Evolutionary conservation across 2,888 invertebrate species (phyloP).

Genomic region (Callyntrura sp.): DNA sequence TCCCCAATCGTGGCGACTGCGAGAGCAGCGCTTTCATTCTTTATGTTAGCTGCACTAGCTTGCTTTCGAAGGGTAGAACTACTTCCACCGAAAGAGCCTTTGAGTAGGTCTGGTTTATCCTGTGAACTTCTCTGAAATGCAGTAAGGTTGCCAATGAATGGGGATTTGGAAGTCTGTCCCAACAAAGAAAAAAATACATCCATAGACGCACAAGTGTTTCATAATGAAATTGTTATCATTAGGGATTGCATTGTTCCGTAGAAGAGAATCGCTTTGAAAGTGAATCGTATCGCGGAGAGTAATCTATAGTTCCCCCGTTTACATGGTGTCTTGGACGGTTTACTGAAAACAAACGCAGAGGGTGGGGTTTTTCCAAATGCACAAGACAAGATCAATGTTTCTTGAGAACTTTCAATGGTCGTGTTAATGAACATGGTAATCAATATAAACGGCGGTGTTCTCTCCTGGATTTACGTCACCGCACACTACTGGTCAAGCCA

Average conservation of each 20-base stretch:
- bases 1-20: slow-evolving; percentile 86
- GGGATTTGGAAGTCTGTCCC: slow-evolving; percentile 77
- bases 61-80: slow-evolving; percentile 88
- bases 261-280: background rate
- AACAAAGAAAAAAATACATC: slow-evolving; percentile 10
- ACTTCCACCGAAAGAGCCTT: slow-evolving; percentile 88
- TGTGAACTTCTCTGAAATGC: slow-evolving; percentile 76
- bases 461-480: background rate
- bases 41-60: slow-evolving; percentile 85
- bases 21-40: slow-evolving; percentile 86
- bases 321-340: background rate
- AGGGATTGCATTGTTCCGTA: slow-evolving; percentile 54
- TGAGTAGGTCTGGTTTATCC: slow-evolving; percentile 93
- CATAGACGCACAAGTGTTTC: slow-evolving; percentile 16
- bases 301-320: slow-evolving; percentile 3
- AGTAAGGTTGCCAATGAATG: slow-evolving; percentile 77
- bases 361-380: background rate
- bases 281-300: background rate
- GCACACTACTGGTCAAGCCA: background rate
- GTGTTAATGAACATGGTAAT: background rate
- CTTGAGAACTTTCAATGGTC: background rate
- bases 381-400: background rate
- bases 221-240: slow-evolving; percentile 55
- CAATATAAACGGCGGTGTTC: background rate
- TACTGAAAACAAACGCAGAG: background rate